Evolutionary conservation across 2,888 invertebrate genomes (phyloP).

Genomic region (Hoplodrina ambigua): DNA sequence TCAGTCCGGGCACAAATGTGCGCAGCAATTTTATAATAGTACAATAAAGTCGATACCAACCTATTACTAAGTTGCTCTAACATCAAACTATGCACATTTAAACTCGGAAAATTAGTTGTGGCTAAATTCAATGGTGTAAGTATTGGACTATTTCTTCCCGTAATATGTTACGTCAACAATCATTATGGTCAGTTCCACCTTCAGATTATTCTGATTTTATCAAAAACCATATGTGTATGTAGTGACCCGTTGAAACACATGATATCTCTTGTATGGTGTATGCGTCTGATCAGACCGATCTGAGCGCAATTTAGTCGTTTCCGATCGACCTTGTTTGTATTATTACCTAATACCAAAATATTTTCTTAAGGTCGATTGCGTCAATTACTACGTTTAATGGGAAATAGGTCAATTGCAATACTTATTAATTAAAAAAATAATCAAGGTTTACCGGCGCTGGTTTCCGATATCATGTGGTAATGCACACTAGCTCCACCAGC

Average conservation of each 20-base stretch:
- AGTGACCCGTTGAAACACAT: not conserved
- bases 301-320: too few relatives aligned
- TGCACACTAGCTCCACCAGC: conserved; percentile 93
- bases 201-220: too few relatives aligned
- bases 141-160: too few relatives aligned
- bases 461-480: conserved; percentile 92
- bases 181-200: too few relatives aligned
- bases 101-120: too few relatives aligned
- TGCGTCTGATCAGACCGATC: not conserved
- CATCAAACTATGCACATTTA: too few relatives aligned
- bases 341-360: too few relatives aligned
- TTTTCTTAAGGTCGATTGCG: not conserved
- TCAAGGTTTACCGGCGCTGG: conserved; percentile 83
- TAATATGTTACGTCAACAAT: too few relatives aligned
- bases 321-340: too few relatives aligned
- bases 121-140: too few relatives aligned
- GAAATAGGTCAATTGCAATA: not conserved
- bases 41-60: not conserved
- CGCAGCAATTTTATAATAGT: conserved; percentile 17
- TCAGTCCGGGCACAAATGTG: conserved; percentile 3
- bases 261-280: not conserved
- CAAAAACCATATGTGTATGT: too few relatives aligned
- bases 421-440: not conserved
- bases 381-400: not conserved
- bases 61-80: not conserved